These are phyloP conservation scores for Macrosoma leucophasiata DNA, from an alignment of 2,888 invertebrate genomes.

Conservation along the genomic window DNA sequence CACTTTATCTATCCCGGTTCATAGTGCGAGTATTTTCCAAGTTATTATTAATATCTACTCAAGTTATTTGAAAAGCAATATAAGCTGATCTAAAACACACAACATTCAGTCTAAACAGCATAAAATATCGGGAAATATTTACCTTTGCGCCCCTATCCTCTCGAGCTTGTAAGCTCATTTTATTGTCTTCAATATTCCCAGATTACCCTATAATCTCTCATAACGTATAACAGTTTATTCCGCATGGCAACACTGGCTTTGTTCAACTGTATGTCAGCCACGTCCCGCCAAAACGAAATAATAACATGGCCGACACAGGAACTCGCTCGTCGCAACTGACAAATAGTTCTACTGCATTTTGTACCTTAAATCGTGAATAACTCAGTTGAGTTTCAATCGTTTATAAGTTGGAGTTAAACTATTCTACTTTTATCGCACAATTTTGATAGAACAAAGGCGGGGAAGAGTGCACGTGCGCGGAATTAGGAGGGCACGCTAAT, in stretches of 20 bases:
- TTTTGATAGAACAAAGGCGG: slow-evolving; percentile 65
- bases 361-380: slow-evolving; percentile 2
- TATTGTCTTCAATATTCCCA: slow-evolving; percentile 76
- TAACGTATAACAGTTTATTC: slow-evolving; percentile 74
- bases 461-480: slow-evolving; percentile 61
- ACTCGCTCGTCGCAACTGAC: slow-evolving; percentile 29
- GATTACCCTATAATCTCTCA: slow-evolving; percentile 72
- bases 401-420: background rate
- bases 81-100: too few relatives aligned
- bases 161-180: slow-evolving; percentile 62
- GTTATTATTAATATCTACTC: too few relatives aligned
- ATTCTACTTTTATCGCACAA: slow-evolving; percentile 24
- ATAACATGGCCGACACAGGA: slow-evolving; percentile 47
- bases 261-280: slow-evolving; percentile 60
- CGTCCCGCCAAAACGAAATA: slow-evolving; percentile 70
- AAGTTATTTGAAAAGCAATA: too few relatives aligned
- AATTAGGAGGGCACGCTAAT: slow-evolving; percentile 63
- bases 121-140: slow-evolving; percentile 44
- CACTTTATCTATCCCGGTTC: too few relatives aligned
- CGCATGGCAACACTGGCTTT: slow-evolving; percentile 72
- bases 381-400: slow-evolving; percentile 29
- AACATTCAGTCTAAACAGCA: too few relatives aligned
- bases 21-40: too few relatives aligned
- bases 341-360: slow-evolving; percentile 21
- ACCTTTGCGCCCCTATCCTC: slow-evolving; percentile 39